Evolutionary conservation across 2,888 invertebrate species (phyloP), one percentile per base, ranked within the genome.

Genomic region (Clitarchus hookeri): DNA sequence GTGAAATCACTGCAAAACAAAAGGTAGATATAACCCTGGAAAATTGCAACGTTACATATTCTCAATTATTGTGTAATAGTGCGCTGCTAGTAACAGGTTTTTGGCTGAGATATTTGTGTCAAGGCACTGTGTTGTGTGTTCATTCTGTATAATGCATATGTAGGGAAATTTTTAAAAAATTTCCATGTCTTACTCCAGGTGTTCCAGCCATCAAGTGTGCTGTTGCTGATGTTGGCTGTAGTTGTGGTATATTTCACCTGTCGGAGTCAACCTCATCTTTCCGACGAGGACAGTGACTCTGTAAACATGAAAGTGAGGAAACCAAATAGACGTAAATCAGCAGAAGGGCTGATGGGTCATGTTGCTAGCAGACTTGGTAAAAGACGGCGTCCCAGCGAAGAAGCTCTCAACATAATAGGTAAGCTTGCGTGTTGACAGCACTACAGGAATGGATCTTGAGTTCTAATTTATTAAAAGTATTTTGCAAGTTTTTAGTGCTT

Each of bases 361-460:
- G 86, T 79, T 19, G 77, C 85, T 12, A 84, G 54, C 13, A 85
- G 53, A 27, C 93, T 93, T 88, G 93, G 93, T 87, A 93, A 95
- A 48, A 65, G 65, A 19, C 90, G 94, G 27, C 92, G 97, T 84
- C 96, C 96, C 0, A 97, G 96, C 90, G 96, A 96, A 88, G 92
- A 92, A 83, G 92, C 92, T 3, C 90, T 92, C 11, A 90, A 90
- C 80, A 92, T 92, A 26, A 89, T 93, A 0, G 93, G 94, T 89
- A 65, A 83, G 78, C 12, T 48, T 48, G 48, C 16, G 0, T 13
- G 3, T 48, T 48, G 48, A 48, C 48, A 13, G 16, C 48, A 13
- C 48, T 48, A 16, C 48, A 48, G 16, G 48, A 36, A 36, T 48
- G 48, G 2, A 13, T 48, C 48, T 48, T 48, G 48, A 16, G 16